Evolutionary conservation across 2,113 vertebrate species (phyloP).

Genomic region (Nyctibius bracteatus): DNA sequence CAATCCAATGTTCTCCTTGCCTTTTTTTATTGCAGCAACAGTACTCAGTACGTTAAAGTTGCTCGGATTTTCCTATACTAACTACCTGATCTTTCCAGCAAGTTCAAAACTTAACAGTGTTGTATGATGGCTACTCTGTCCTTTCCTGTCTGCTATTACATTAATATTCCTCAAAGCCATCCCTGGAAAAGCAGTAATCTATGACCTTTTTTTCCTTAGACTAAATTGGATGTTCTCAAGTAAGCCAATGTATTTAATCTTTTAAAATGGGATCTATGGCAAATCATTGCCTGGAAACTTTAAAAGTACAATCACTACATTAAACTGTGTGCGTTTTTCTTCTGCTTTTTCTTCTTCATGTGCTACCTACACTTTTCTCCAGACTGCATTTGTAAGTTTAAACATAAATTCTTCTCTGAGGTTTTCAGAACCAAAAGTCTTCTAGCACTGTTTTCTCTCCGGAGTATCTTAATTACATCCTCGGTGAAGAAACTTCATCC

Average conservation of each 20-base stretch:
- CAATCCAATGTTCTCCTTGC: conserved; percentile 1
- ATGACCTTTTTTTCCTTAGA: neutral
- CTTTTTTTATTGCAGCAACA: neutral
- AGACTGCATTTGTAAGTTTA: neutral
- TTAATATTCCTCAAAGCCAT: conserved; percentile 33
- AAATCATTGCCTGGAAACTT: neutral
- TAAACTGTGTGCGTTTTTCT: neutral
- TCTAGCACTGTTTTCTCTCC: neutral
- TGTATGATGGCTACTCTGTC: neutral
- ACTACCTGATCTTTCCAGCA: neutral
- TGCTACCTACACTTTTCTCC: neutral
- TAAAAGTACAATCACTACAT: neutral
- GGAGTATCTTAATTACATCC: neutral
- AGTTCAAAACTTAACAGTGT: neutral
- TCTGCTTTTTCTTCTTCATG: neutral
- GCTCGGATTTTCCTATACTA: neutral
- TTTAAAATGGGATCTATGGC: neutral
- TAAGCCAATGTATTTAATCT: neutral
- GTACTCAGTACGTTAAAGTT: neutral
- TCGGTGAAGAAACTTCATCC: neutral
- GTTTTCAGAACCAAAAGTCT: neutral
- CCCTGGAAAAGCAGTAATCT: neutral
- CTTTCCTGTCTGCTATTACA: neutral
- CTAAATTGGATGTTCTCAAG: neutral
- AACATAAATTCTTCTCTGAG: neutral